Evolutionary conservation across 2,797 vertebrate species (phyloP), one percentile per base, ranked within the genome.

Genomic region (Pangasius sanitwongsei): DNA sequence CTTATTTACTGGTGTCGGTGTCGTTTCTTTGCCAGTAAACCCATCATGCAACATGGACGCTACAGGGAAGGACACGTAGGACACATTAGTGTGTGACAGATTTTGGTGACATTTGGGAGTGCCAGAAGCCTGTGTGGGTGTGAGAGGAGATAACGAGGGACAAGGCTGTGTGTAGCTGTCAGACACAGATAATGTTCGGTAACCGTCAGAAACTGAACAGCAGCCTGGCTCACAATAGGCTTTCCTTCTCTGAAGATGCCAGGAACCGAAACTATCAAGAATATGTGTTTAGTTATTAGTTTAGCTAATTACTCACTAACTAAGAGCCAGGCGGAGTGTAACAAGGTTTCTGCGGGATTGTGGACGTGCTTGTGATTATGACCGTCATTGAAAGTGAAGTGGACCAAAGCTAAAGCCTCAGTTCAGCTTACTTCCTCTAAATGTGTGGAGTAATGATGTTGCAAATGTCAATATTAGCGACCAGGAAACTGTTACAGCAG

Each of bases 61-160:
- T 55, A 70, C n/a, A 1, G 4, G 31, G 50, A 70, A 67, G 57
- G 74, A 80, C 77, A 83, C 72, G 70, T 3, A 75, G 65, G 77
- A 84, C 57, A 69, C 55, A 48, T 87, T 61, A 78, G 37, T 12
- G 55, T 31, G 63, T 23, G 53, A 70, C 96, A 95, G 93, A 92
- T 95, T 94, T 92, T 91, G 80, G 90, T 94, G 95, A 94, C 95
- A 94, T 74, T n/a, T 57, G 94, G 94, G 94, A 95, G 94, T 92
- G 92, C 86, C 92, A 83, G 88, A 91, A 88, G 82, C 59, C n/a
- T 82, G n/a, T 3, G 37, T 83, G 91, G 91, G 89, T 53, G 50
- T 75, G 94, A 94, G 94, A 93, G 93, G 72, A 91, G 95, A 96
- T 93, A 95, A 93, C 28, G 6, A 53, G 80, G 55, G 78, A 80